These are phyloP conservation scores for Hippocampus zosterae DNA, from an alignment of 2,113 vertebrate genomes.

Conservation along the genomic window DNA sequence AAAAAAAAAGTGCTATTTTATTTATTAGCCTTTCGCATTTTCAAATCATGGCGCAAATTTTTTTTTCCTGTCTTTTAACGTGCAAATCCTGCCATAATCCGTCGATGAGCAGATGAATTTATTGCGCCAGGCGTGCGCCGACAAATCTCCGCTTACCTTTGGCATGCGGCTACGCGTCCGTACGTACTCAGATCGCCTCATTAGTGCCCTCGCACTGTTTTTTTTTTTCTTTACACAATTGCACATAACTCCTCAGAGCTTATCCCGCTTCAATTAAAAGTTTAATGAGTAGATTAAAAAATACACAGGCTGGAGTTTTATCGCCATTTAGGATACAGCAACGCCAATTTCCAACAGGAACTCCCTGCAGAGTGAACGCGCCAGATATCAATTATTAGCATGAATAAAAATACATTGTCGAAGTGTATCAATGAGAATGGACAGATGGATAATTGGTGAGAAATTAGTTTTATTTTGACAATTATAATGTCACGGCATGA, in stretches of 20 bases:
- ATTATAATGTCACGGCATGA: too few species aligned
- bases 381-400: constrained; percentile 26
- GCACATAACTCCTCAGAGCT: constrained; percentile 55
- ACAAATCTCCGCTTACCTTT: constrained; percentile 66
- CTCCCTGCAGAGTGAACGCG: constrained; percentile 32
- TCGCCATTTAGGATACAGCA: constrained; percentile 65
- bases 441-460: not conserved
- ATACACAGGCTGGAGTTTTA: constrained; percentile 68
- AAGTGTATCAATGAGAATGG: not conserved
- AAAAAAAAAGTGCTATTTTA: constrained; percentile 19
- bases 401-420: constrained; percentile 7
- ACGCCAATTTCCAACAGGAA: constrained; percentile 54
- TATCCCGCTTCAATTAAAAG: constrained; percentile 76
- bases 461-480: not conserved
- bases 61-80: constrained; percentile 29
- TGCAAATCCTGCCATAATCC: constrained; percentile 67
- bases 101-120: constrained; percentile 69
- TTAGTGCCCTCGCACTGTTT: constrained; percentile 50
- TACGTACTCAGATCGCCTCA: constrained; percentile 65
- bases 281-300: constrained; percentile 80
- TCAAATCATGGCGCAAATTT: constrained; percentile 57
- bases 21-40: constrained; percentile 65
- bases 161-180: constrained; percentile 54
- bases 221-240: constrained; percentile 23
- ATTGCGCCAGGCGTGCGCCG: too few species aligned